Evolutionary conservation across 2,797 vertebrate genomes (phyloP).

Genomic region (Notolabrus celidotus): DNA sequence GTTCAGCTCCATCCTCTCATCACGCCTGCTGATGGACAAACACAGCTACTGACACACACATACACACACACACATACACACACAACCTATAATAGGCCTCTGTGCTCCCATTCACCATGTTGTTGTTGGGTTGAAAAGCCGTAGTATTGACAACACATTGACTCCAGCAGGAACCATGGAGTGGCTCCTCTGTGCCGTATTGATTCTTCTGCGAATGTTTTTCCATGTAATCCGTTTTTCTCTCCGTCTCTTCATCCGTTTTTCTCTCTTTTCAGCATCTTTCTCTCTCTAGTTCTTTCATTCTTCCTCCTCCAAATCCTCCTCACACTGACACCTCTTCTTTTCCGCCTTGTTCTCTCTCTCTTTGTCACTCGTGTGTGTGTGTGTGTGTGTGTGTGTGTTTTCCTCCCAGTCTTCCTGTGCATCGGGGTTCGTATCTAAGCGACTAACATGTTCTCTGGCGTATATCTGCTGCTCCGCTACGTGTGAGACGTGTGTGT

Average conservation of each 20-base stretch:
- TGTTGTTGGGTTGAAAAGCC: conserved; percentile 34
- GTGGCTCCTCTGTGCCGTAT: conserved; percentile 30
- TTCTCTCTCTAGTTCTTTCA: not conserved
- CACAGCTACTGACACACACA: conserved; percentile 49
- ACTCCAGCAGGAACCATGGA: conserved; percentile 28
- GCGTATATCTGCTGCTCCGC: conserved; percentile 16
- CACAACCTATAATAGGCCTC: conserved; percentile 9
- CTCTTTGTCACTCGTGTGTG: not conserved
- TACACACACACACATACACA: conserved; percentile 3
- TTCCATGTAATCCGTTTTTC: conserved; percentile 36
- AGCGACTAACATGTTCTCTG: conserved; percentile 25
- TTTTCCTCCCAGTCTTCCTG: not conserved
- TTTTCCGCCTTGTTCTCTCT: not conserved
- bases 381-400: too few species aligned
- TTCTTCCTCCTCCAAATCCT: not conserved
- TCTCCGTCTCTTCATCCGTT: not conserved
- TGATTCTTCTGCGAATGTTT: conserved; percentile 46
- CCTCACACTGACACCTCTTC: not conserved
- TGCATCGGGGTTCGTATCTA: conserved; percentile 11
- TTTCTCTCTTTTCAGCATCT: not conserved
- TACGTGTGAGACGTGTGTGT: conserved; percentile 39
- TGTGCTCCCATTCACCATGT: conserved; percentile 23
- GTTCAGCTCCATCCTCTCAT: conserved; percentile 69
- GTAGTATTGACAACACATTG: conserved; percentile 47
- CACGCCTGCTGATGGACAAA: conserved; percentile 70